Percentiles rank a stretch among this genome's conserved stretches.
phyloP scores from a whole-genome alignment of 2,797 vertebrate genomes.

The Dicrostonyx torquatus region DNA sequence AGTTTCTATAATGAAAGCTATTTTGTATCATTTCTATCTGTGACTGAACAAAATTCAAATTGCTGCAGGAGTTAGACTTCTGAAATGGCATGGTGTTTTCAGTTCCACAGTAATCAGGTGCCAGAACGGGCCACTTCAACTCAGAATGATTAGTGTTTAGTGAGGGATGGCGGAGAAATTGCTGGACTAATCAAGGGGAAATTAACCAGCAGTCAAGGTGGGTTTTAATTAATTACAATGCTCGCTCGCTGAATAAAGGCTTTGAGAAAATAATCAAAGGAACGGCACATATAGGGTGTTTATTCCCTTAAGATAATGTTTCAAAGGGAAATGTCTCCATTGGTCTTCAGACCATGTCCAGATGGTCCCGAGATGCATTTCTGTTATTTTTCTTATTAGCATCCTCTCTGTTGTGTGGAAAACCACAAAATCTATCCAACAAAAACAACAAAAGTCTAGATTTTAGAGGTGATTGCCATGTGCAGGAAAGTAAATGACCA shows the following conservation, averaged over 20 bases:
- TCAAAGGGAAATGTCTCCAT: neutral
- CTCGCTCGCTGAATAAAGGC: slow-evolving; percentile 1
- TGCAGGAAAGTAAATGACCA: neutral
- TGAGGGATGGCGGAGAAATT: slow-evolving; percentile 53
- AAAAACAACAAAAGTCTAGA: neutral
- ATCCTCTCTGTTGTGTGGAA: neutral
- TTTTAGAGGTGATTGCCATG: neutral
- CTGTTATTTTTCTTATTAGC: neutral
- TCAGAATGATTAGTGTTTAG: slow-evolving; percentile 43
- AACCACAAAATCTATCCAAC: neutral
- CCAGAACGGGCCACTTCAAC: neutral
- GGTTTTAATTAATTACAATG: slow-evolving; percentile 61
- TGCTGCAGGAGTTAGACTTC: slow-evolving; percentile 42
- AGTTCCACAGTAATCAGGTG: neutral
- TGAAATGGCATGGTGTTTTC: slow-evolving; percentile 44
- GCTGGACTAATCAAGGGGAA: slow-evolving; percentile 61
- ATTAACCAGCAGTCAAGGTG: slow-evolving; percentile 46
- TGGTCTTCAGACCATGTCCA: neutral
- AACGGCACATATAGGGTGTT: neutral
- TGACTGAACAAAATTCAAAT: slow-evolving; percentile 49
- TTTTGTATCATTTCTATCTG: slow-evolving; percentile 63
- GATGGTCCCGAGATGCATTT: neutral
- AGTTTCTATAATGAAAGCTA: slow-evolving; percentile 61
- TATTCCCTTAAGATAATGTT: slow-evolving; percentile 25
- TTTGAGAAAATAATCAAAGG: slow-evolving; percentile 63